Evolutionary conservation across 2,888 invertebrate genomes (phyloP), one percentile per base, ranked within the genome.

Genomic region (Dryobotodes eremita): DNA sequence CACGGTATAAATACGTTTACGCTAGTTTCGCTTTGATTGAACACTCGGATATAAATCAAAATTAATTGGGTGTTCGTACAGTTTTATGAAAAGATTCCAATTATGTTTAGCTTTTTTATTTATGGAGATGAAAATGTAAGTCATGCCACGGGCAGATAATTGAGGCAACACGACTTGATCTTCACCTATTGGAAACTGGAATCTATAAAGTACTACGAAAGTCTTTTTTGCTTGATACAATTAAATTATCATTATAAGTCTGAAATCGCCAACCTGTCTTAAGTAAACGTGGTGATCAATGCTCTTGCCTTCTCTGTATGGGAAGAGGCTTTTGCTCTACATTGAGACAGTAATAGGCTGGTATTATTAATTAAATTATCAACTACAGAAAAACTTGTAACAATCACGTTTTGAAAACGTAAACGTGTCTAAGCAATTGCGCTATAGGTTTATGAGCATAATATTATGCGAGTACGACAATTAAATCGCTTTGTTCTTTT

Each of bases 1-100:
- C 88, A 87, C 82, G 86, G 86, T 88, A 90, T 91, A 92, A 92
- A 92, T 93, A 90, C 90, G 88, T 89, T 90, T 91, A 90, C 85
- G 86, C 79, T 90, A 88, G 90, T 91, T 92, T 88, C 71, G 80
- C 86, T 86, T 87, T 88, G 90, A 90, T 91, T 90, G 84, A 77
- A 87, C 83, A 77, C 79, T 77, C 68, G 53, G 84, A 82, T 71
- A 82, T 81, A 84, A 79, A 87, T 82, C 83, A 83, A 79, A 88
- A 82, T 84, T 81, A 86, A 83, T 88, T 85, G 64, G 74, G 42
- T 84, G 75, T 65, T 79, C 71, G 65, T 71, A 66, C 72, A 75
- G 36, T 80, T 73, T 82, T 50, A 65, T 77, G 50, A 75, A 70
- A 72, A 83, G 61, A 26, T 61, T 48, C 20, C 31, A 62, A 74